Evolutionary conservation across 2,888 invertebrate genomes (phyloP), one percentile per base, ranked within the genome.

Genomic region (Drosophila heteroneura): DNA sequence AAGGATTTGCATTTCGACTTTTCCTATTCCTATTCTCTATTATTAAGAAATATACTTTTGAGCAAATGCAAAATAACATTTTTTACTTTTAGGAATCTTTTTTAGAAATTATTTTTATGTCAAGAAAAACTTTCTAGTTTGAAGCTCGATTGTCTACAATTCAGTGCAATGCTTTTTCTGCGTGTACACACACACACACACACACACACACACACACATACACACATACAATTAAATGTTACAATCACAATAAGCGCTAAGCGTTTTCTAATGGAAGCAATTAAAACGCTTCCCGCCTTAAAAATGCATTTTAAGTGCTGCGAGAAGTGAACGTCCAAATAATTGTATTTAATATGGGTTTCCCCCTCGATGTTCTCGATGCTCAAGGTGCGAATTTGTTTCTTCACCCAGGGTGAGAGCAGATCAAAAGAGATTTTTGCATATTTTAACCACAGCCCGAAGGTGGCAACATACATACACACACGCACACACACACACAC

Each of bases 391-490:
- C 86, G 87, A 86, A 89, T 84, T 84, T 75, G 67, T 56, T 35
- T 39, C 76, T 80, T 16, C 26, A 47, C 4, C 7, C 65, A 64
- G 72, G 77, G 56, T 60, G 83, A 76, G 72, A 75, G 81, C 81
- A 86, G 89, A 84, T 89, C 89, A 84, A 86, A 81, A 79, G 84
- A 86, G 82, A 86, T 86, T 86, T 89, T 47, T 47, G 89, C 89
- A 85, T 88, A 64, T 81, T 47, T 47, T 26, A 63, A 76, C 30
- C 69, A 65, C 53, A 44, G 68, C 78, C 70, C 22, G 53, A 74
- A 47, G 81, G 74, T 64, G 80, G 61, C 63, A 71, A 6, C 61
- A 60, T 5, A 5, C 33, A 33, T 1, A 62, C 35, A 0, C 35
- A 14, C 35, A 44, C 47, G 26, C n/a, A n/a, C 41, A 39, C 39